phyloP scores from a whole-genome alignment of 2,113 vertebrate species.

The Onychostoma macrolepis region DNA sequence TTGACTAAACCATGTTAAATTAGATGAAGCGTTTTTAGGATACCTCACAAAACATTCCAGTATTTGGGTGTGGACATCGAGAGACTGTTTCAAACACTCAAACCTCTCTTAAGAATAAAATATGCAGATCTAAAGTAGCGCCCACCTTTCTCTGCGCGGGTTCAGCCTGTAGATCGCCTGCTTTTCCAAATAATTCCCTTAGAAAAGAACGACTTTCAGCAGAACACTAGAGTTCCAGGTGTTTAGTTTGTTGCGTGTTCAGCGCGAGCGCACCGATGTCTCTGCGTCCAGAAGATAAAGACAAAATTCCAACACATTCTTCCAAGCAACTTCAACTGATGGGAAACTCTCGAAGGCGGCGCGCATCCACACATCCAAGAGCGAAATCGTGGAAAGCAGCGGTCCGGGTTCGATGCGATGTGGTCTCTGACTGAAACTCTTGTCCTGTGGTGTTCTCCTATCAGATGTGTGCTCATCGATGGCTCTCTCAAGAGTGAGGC shows the following conservation, averaged over 20 bases:
- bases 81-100: neutral
- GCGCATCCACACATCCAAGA: constrained; percentile 20
- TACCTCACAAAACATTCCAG: neutral
- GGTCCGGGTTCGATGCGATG: constrained; percentile 21
- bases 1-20: neutral
- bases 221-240: neutral
- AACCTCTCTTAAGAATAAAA: neutral
- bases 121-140: neutral
- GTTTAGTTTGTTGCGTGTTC: constrained; percentile 11
- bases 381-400: neutral
- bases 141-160: constrained; percentile 63
- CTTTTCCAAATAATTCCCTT: constrained; percentile 6
- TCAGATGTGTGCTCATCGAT: constrained; percentile 5
- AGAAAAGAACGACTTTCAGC: neutral
- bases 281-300: neutral
- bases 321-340: neutral
- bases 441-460: constrained; percentile 7
- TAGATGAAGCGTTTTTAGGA: neutral
- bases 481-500: constrained; percentile 29
- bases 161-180: constrained; percentile 31
- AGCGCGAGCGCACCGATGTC: neutral
- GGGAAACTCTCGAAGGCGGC: neutral
- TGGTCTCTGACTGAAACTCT: constrained; percentile 28
- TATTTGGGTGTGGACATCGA: neutral
- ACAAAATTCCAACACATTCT: constrained; percentile 42